A percentile compares a stretch with the other conserved stretches of the same genome.
phyloP scores from a whole-genome alignment of 23 tunicate species.

The Corella eumyota region DNA sequence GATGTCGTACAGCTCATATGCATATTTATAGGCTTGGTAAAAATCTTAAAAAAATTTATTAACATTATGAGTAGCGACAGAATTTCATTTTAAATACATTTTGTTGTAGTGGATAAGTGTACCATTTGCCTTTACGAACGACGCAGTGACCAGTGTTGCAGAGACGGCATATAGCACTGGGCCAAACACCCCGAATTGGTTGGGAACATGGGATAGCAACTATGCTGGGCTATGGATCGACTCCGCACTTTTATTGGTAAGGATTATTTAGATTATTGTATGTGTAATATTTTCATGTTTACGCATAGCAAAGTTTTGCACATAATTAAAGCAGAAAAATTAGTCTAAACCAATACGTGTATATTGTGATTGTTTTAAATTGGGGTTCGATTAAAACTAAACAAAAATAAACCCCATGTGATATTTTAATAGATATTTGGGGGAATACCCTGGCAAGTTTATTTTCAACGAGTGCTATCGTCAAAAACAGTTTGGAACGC shows the following conservation, averaged over 20 bases:
- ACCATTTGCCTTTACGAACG: conserved; percentile 71
- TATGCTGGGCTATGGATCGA: conserved; percentile 77
- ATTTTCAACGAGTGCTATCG: conserved; percentile 78
- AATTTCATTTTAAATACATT: no score
- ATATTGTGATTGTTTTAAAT: no score
- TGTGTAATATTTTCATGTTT: background rate
- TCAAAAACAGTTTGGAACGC: conserved; percentile 57
- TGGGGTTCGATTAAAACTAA: no score
- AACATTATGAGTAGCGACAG: background rate
- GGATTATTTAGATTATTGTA: background rate
- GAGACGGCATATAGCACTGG: conserved; percentile 31
- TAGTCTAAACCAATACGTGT: no score
- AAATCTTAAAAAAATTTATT: background rate
- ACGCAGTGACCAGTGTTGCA: conserved; percentile 44
- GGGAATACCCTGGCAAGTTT: conserved; percentile 90
- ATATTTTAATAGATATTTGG: conserved; percentile 91
- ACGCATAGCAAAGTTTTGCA: no score
- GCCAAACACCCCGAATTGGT: conserved; percentile 53
- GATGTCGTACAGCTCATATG: conserved; percentile 94
- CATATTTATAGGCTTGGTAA: conserved; percentile 92
- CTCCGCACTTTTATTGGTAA: conserved; percentile 72
- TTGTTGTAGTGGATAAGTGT: conserved; percentile 87
- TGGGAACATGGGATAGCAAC: conserved; percentile 65
- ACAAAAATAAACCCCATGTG: no score
- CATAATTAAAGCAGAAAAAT: no score